Conservation (phyloP, 2,888 invertebrate species). For the Smittia sp. region DNA sequence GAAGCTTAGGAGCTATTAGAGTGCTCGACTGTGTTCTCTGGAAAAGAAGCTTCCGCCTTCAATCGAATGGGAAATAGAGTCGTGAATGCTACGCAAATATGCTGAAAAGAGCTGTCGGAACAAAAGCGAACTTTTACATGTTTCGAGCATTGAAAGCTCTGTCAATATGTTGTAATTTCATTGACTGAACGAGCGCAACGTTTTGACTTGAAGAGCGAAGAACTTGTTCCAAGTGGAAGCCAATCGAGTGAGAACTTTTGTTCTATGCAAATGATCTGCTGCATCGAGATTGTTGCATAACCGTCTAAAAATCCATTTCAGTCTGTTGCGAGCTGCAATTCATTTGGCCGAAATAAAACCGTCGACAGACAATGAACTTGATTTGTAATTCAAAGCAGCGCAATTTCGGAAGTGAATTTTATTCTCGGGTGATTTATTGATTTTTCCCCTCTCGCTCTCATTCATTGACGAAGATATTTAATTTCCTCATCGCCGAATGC, state of each 20-base stretch:
- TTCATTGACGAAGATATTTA: background rate
- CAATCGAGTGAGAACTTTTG: too few species aligned
- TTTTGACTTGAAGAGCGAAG: too few species aligned
- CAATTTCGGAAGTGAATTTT: conserved; percentile 5
- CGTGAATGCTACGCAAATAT: too few species aligned
- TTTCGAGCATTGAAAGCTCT: background rate
- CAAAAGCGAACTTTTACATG: background rate
- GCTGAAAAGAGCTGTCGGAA: background rate
- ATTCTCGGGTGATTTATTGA: background rate
- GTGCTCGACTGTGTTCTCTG: too few species aligned
- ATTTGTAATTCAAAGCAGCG: conserved; percentile 16
- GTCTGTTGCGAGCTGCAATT: background rate
- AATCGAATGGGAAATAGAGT: too few species aligned
- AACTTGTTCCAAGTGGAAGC: too few species aligned
- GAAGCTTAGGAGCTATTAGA: too few species aligned
- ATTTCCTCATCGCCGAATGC: background rate
- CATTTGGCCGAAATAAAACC: background rate
- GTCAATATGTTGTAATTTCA: background rate
- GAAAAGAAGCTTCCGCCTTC: too few species aligned
- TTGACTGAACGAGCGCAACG: background rate
- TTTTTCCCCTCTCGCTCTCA: background rate
- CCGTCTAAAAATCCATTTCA: background rate
- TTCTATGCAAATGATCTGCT: too few species aligned
- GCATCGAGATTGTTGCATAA: background rate
- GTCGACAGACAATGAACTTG: conserved; percentile 12